A percentile compares a stretch with the other conserved stretches of the same genome.
These are phyloP conservation scores for Onchidella celtica DNA, from an alignment of 2,888 invertebrate species.

Conservation along the genomic window DNA sequence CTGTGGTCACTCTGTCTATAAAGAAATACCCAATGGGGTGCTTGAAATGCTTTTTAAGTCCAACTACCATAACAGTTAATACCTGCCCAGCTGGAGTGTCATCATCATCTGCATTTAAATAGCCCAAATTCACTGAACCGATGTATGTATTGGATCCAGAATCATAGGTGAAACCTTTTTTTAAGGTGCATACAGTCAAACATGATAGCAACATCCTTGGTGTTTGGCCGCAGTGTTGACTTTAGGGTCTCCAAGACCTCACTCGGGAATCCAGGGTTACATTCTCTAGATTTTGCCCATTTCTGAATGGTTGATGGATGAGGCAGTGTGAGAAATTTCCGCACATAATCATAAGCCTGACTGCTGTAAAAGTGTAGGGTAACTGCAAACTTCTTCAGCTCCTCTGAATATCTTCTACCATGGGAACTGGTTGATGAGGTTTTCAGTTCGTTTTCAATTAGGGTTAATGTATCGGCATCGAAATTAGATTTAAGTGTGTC, in stretches of 20 bases:
- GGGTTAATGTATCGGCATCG: not conserved
- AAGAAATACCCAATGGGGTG: constrained; percentile 8
- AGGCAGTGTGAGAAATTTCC: constrained; percentile 16
- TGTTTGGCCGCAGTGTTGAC: not conserved
- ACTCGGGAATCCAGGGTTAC: constrained; percentile 8
- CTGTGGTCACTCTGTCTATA: not conserved
- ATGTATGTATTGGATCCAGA: not conserved
- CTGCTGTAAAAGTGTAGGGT: constrained; percentile 27
- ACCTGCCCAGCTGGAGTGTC: constrained; percentile 5
- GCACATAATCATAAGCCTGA: constrained; percentile 28
- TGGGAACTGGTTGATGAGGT: not conserved
- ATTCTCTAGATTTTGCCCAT: constrained; percentile 22
- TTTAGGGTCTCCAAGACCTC: constrained; percentile 22
- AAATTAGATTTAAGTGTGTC: constrained; percentile 1
- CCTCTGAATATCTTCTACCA: constrained; percentile 18
- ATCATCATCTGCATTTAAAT: not conserved
- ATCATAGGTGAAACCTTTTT: constrained; percentile 22
- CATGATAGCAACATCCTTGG: constrained; percentile 12
- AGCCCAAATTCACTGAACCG: constrained; percentile 21
- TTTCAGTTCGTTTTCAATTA: constrained; percentile 22
- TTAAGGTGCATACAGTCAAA: constrained; percentile 32
- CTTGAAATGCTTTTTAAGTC: constrained; percentile 20
- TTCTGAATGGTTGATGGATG: constrained; percentile 27
- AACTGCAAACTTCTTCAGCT: constrained; percentile 27
- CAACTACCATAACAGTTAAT: constrained; percentile 11